These are phyloP conservation scores for Phytoseiulus persimilis DNA, from an alignment of 2,888 invertebrate genomes.

Conservation along the genomic window DNA sequence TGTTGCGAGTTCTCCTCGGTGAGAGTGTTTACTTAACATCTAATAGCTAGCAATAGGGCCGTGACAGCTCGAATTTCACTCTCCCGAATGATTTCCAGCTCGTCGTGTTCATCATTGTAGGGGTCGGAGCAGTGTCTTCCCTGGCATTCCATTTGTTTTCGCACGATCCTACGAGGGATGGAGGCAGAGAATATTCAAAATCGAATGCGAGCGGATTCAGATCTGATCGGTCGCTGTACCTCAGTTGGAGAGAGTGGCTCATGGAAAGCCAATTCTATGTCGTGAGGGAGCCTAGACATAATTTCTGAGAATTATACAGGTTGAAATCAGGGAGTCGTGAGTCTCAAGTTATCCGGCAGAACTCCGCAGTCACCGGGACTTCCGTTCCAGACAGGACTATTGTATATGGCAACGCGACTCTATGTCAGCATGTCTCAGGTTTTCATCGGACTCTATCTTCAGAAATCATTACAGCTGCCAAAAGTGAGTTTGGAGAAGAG, in stretches of 20 bases:
- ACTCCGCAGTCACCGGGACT: too few relatives aligned
- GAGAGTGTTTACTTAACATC: too few relatives aligned
- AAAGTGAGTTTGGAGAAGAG: slow-evolving; percentile 61
- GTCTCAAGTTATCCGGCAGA: too few relatives aligned
- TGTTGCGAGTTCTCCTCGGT: too few relatives aligned
- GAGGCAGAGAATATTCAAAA: slow-evolving; percentile 39
- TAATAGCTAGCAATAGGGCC: too few relatives aligned
- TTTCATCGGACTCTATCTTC: slow-evolving; percentile 77
- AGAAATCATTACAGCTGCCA: slow-evolving; percentile 55
- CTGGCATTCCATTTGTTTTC: slow-evolving; percentile 64
- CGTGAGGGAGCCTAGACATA: slow-evolving; percentile 48
- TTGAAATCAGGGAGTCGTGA: too few relatives aligned
- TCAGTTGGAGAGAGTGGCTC: slow-evolving; percentile 56
- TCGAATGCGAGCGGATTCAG: too few relatives aligned
- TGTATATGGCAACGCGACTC: slow-evolving; percentile 78
- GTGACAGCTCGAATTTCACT: neutral
- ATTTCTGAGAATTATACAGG: too few relatives aligned
- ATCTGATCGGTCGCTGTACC: slow-evolving; percentile 46
- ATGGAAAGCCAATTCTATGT: slow-evolving; percentile 55
- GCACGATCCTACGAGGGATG: slow-evolving; percentile 37
- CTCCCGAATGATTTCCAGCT: slow-evolving; percentile 53
- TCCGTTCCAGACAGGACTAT: slow-evolving; percentile 60
- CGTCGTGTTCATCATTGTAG: slow-evolving; percentile 63
- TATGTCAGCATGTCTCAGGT: slow-evolving; percentile 77
- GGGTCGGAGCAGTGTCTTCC: slow-evolving; percentile 60